Percentiles rank a stretch among this genome's conserved stretches.
phyloP scores from a whole-genome alignment of 2,797 vertebrate genomes.

The Hylomyscus alleni region DNA sequence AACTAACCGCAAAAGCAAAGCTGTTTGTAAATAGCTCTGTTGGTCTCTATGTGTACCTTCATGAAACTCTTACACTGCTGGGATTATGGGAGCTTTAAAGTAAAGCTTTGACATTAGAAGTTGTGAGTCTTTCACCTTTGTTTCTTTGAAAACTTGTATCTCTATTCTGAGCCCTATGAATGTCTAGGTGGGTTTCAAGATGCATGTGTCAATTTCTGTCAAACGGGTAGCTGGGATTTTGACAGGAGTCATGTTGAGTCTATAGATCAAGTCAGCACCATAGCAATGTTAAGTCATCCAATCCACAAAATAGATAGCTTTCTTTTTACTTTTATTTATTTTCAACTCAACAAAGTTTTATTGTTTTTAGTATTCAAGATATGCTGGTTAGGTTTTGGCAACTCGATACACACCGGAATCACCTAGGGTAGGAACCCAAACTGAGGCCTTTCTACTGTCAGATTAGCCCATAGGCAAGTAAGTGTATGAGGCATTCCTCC shows the following conservation, averaged over 20 bases:
- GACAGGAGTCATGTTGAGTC: not conserved
- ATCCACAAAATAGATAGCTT: not conserved
- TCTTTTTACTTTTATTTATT: not conserved
- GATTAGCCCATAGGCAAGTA: not conserved
- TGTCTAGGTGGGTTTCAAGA: constrained; percentile 15
- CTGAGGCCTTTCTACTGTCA: not conserved
- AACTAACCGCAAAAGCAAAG: not conserved
- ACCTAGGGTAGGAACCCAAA: not conserved
- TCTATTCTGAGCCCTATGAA: not conserved
- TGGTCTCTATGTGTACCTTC: not conserved
- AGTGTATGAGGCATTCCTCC: not conserved
- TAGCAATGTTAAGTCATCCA: not conserved
- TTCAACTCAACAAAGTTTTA: not conserved
- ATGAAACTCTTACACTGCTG: not conserved
- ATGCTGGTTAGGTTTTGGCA: not conserved
- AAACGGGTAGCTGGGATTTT: constrained; percentile 19
- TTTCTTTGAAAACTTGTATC: not conserved
- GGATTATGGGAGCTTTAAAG: not conserved
- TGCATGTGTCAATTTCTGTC: not conserved
- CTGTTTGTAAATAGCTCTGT: not conserved
- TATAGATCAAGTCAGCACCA: not conserved
- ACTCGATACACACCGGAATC: not conserved
- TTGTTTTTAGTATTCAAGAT: not conserved
- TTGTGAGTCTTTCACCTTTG: not conserved
- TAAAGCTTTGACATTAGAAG: not conserved